Evolutionary conservation across 2,888 invertebrate species (phyloP), one percentile per base, ranked within the genome.

Genomic region (Holacanthella duospinosa): DNA sequence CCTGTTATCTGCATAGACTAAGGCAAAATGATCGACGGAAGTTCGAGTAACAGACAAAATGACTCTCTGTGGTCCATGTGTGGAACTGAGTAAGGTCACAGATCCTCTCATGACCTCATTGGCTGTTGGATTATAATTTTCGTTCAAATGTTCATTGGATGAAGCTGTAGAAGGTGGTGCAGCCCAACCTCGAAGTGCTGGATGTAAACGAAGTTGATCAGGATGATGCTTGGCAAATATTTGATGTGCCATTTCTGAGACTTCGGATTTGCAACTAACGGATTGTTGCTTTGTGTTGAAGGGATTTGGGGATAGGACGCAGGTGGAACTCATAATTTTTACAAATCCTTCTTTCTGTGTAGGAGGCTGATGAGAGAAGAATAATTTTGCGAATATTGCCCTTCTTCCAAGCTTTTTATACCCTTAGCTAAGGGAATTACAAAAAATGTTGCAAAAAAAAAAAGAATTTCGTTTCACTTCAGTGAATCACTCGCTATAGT

Each of bases 1-100:
- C 71, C 71, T 62, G 62, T 68, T 71, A 43, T 71, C 71, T 4
- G 71, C 67, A 60, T 69, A 71, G 26, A 71, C 71, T 56, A 71
- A 67, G 55, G 71, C 67, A 60, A 71, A 71, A 53, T 71, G 71
- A 61, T 71, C 71, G 27, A 69, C 69, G 19, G 71, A 68, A 28
- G 71, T 71, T 29, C 68, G 64, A 58, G 68, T 69, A 57, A 69
- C 67, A 1, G 69, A 69, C 24, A 71, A 54, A 27, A 66, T 67
- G 55, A 71, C 71, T 24, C 68, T 29, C 60, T 71, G 66, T 12
- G 71, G 69, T 61, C 68, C 69, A 60, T 68, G 66, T n/a, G n/a
- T n/a, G n/a, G 68, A 66, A 58, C 68, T 68, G 60, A 71, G 64
- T 19, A 71, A 68, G 27, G 69, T 71, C 55, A 69, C 64, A 55